Evolutionary conservation across 53 echinoderm and acorn worm species (phyloP), one percentile per base, ranked within the genome.

Genomic region (Glandiceps talaboti): DNA sequence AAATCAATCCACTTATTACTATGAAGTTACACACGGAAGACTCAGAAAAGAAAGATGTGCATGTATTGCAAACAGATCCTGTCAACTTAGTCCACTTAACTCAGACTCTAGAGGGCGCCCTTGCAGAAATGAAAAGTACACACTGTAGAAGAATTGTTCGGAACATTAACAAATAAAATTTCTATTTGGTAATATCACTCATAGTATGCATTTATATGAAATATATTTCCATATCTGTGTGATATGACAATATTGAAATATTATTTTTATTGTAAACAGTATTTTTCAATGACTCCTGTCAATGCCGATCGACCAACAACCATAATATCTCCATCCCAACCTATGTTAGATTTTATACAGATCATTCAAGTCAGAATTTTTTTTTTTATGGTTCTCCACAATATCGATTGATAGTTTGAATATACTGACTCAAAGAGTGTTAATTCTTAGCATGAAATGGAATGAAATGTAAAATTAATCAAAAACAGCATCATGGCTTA

Each of bases 81-180:
- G 88, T 87, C 83, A 99, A 99, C 77, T 89, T 99, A 25, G 86
- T 97, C 25, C 99, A 99, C 84, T 85, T 99, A 72, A 99, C 99
- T 0, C 81, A 88, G 80, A 79, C 88, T 29, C 78, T 99, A 89
- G 99, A 99, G 86, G 89, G 89, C 81, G 99, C 99, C 80, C 84
- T 99, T 32, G 91, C 90, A n/a, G 93, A 99, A 80, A 88, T 93
- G 79, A 99, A 99, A 76, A 89, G 88, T 32, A 92, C 93, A 79
- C 99, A 99, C 32, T 89, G 93, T 73, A 77, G 99, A 45, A 80
- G 99, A 33, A 99, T 99, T n/a, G 89, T 99, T 80, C 83, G 99
- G 75, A 99, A 99, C 80, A 97, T 97, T 76, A 99, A 99, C 74
- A 99, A 99, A 84, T 99, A 45, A 20, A n/a, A n/a, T n/a, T n/a